These are phyloP conservation scores for Chromobotia macracanthus DNA, from an alignment of 2,797 vertebrate species.

Conservation along the genomic window DNA sequence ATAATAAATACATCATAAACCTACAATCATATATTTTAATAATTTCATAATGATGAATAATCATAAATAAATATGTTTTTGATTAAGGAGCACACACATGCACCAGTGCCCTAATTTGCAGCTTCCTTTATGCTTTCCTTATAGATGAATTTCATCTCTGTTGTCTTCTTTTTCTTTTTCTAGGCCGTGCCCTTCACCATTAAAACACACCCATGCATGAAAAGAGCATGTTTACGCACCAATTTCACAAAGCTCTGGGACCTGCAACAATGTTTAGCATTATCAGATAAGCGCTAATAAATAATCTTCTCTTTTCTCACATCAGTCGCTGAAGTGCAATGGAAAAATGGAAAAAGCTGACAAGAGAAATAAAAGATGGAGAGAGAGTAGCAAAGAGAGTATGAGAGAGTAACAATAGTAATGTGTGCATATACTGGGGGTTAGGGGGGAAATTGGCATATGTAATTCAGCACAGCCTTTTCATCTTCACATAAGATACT, in stretches of 20 bases:
- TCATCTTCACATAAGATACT: conserved; percentile 98
- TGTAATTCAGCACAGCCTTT: conserved; percentile 95
- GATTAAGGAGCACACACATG: conserved; percentile 17
- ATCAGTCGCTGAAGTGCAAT: conserved; percentile 90
- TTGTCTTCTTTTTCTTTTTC: conserved; percentile 77
- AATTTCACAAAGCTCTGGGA: conserved; percentile 90
- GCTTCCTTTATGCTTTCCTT: conserved; percentile 59
- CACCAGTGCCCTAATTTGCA: conserved; percentile 58
- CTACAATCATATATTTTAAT: not conserved
- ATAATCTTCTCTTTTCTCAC: conserved; percentile 97
- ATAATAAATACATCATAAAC: not conserved
- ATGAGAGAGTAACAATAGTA: conserved; percentile 31
- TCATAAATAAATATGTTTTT: not conserved
- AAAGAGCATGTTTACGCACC: conserved; percentile 83
- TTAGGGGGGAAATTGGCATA: conserved; percentile 83
- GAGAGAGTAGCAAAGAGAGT: not conserved
- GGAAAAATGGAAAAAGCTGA: conserved; percentile 54
- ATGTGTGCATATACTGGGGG: not conserved
- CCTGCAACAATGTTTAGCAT: conserved; percentile 86
- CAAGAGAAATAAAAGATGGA: conserved; percentile 34
- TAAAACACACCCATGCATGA: conserved; percentile 75
- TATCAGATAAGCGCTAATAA: conserved; percentile 95
- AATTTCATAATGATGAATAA: not conserved
- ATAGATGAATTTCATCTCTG: conserved; percentile 63
- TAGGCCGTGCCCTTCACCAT: conserved; percentile 73